phyloP scores from a whole-genome alignment of 2,113 vertebrate species.

The Mustelus asterias region DNA sequence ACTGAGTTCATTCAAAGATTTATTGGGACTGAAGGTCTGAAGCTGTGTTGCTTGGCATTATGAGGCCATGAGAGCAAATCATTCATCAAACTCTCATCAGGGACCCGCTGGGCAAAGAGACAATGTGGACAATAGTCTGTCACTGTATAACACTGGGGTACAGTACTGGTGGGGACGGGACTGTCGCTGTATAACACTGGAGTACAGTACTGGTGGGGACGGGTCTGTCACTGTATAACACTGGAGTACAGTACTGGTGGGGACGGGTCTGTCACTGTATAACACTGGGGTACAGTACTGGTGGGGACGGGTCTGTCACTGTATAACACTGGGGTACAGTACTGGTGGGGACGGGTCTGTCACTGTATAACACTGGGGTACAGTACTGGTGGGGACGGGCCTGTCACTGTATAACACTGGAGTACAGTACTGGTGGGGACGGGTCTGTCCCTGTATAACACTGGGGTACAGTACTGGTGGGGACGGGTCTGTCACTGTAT shows the following conservation, averaged over 20 bases:
- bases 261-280: no score
- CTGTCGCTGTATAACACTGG: no score
- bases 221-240: no score
- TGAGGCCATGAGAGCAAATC: not conserved
- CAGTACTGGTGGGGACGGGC: not conserved
- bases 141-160: not conserved
- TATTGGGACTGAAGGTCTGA: not conserved
- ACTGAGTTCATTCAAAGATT: not conserved
- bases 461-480: not conserved
- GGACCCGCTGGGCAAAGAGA: not conserved
- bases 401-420: not conserved
- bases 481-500: not conserved
- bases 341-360: not conserved
- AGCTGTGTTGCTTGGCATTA: not conserved
- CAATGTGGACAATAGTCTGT: not conserved
- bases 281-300: no score
- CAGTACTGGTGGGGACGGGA: no score
- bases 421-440: not conserved
- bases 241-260: no score
- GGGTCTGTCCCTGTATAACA: not conserved
- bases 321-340: no score
- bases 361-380: not conserved
- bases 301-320: no score
- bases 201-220: no score
- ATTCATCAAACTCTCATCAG: no score